phyloP scores from a whole-genome alignment of 2,888 invertebrate genomes.

The Dryobota labecula region DNA sequence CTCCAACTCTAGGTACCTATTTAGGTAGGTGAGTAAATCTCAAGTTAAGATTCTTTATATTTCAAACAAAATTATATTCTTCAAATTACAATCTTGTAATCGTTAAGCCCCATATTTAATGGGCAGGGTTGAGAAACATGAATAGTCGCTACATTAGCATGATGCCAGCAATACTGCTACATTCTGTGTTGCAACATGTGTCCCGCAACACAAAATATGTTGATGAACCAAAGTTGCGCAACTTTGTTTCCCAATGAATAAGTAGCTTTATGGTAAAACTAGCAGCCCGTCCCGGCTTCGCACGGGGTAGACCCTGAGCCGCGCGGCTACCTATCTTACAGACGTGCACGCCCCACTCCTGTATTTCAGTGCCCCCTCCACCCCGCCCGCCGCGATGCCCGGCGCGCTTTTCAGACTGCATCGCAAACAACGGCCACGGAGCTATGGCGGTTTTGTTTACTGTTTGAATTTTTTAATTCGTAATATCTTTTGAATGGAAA shows the following conservation, averaged over 20 bases:
- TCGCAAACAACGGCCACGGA: too few species aligned
- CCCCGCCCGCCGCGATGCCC: too few species aligned
- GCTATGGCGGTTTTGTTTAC: too few species aligned
- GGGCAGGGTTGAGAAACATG: background rate
- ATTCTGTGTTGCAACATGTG: background rate
- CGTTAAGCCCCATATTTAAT: background rate
- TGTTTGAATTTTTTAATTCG: too few species aligned
- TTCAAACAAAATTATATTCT: conserved; percentile 13
- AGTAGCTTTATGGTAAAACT: conserved; percentile 5
- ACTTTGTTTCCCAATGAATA: conserved; percentile 5
- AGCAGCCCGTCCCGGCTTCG: too few species aligned
- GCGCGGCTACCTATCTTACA: too few species aligned
- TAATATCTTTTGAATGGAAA: too few species aligned
- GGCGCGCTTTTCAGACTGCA: too few species aligned
- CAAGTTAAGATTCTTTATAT: conserved; percentile 1
- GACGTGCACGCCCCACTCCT: too few species aligned
- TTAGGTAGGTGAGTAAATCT: background rate
- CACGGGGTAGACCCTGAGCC: too few species aligned
- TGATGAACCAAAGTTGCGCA: background rate
- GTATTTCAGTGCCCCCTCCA: too few species aligned
- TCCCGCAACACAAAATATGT: background rate
- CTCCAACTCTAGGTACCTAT: background rate
- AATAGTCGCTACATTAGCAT: background rate
- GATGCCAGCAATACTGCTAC: background rate
- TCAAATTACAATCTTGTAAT: background rate